Conservation (phyloP, 2,797 vertebrate species). For the Chrysocyon brachyurus region DNA sequence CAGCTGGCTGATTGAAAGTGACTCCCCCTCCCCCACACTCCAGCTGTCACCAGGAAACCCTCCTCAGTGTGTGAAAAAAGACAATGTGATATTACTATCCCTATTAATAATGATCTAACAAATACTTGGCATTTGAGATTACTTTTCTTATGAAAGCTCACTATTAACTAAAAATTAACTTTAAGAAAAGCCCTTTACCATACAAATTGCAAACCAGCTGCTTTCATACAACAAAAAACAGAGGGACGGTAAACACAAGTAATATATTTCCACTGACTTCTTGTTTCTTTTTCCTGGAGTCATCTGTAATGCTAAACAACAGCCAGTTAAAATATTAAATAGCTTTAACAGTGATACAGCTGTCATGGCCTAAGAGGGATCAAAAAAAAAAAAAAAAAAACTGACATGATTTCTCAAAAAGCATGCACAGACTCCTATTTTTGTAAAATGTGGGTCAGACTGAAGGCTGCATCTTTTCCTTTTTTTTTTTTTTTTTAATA, state of each 20-base stretch:
- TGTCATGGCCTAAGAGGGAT: conserved; percentile 38
- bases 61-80: conserved; percentile 47
- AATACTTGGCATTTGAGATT: conserved; percentile 64
- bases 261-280: background rate
- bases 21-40: conserved; percentile 61
- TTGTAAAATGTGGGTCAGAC: background rate
- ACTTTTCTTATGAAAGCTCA: conserved; percentile 72
- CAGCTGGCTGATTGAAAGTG: conserved; percentile 76
- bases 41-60: conserved; percentile 79
- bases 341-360: conserved; percentile 66
- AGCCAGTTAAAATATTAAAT: conserved; percentile 71
- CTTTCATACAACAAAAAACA: background rate
- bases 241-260: background rate
- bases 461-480: background rate
- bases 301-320: conserved; percentile 66
- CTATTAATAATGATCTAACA: conserved; percentile 62
- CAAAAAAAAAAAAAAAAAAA: background rate
- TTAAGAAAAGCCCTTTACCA: conserved; percentile 31
- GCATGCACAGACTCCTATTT: background rate
- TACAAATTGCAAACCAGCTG: conserved; percentile 46
- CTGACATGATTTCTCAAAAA: conserved; percentile 35
- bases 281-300: background rate
- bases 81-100: conserved; percentile 19
- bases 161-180: conserved; percentile 72
- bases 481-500: background rate